Percentiles rank a stretch among this genome's conserved stretches.
Evolutionary conservation across 2,113 vertebrate genomes (phyloP).

Genomic region (Paradisaea rubra): DNA sequence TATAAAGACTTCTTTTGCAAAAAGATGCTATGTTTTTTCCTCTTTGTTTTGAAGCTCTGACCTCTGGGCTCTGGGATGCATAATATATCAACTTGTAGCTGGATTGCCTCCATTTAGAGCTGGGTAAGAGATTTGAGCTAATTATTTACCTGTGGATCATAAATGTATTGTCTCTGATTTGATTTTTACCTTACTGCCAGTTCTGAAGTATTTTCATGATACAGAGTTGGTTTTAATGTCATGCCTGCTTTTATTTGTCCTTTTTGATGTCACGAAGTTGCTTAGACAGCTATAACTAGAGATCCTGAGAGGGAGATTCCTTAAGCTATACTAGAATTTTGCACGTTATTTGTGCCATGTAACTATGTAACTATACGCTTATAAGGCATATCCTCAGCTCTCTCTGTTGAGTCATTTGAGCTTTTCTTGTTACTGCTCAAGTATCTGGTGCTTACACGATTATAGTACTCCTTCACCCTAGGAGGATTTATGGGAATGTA

Average conservation of each 20-base stretch:
- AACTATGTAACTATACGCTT: background rate
- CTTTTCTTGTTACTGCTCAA: background rate
- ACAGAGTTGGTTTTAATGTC: background rate
- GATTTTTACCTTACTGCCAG: background rate
- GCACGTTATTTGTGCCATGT: background rate
- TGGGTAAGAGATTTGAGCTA: conserved; percentile 77
- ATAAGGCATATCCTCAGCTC: background rate
- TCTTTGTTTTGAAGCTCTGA: conserved; percentile 78
- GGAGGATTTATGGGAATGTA: background rate
- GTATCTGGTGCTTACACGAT: background rate
- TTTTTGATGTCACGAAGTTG: background rate
- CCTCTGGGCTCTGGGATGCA: conserved; percentile 98
- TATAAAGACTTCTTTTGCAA: background rate
- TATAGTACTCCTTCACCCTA: background rate
- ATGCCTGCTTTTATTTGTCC: background rate
- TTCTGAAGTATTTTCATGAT: background rate
- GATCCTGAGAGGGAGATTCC: background rate
- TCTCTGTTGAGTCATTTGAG: background rate
- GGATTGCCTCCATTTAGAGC: conserved; percentile 97
- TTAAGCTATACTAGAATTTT: background rate
- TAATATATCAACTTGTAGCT: conserved; percentile 97
- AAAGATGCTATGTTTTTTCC: background rate
- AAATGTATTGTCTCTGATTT: background rate
- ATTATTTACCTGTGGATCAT: background rate
- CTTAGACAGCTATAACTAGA: background rate